Percentiles rank a stretch among this genome's conserved stretches.
These are phyloP conservation scores for Schizaphis graminum DNA, from an alignment of 2,888 invertebrate genomes.

Conservation along the genomic window DNA sequence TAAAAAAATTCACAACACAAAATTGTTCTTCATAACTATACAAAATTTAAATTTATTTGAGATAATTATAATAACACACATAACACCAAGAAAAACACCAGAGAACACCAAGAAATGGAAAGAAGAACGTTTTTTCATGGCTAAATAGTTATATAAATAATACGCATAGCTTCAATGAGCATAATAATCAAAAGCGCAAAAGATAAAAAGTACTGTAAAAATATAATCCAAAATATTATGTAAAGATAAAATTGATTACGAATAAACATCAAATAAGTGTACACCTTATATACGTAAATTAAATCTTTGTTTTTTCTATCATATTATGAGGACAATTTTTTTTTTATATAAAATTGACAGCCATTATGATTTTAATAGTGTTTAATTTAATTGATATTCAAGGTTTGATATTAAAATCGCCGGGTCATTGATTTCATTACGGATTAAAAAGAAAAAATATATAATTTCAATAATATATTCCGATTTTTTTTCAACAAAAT, in stretches of 20 bases:
- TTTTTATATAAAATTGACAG: neutral
- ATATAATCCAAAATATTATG: neutral
- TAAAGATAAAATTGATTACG: neutral
- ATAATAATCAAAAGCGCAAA: neutral
- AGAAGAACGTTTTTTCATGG: neutral
- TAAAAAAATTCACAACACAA: neutral
- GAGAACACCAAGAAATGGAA: neutral
- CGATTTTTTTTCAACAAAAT: neutral
- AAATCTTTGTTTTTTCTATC: no score
- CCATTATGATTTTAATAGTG: neutral
- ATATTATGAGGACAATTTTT: neutral
- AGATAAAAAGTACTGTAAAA: neutral
- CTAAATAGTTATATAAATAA: neutral
- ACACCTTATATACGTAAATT: neutral
- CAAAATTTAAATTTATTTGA: neutral
- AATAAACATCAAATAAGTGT: neutral
- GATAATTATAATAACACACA: neutral
- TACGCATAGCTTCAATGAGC: neutral
- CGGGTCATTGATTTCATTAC: constrained; percentile 10
- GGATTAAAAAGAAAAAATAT: neutral
- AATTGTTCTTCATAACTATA: neutral
- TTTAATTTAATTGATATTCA: constrained; percentile 12
- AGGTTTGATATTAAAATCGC: neutral
- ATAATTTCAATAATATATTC: neutral
- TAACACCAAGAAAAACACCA: neutral